These are phyloP conservation scores for Cabera pusaria DNA, from an alignment of 2,888 invertebrate species.

Conservation along the genomic window DNA sequence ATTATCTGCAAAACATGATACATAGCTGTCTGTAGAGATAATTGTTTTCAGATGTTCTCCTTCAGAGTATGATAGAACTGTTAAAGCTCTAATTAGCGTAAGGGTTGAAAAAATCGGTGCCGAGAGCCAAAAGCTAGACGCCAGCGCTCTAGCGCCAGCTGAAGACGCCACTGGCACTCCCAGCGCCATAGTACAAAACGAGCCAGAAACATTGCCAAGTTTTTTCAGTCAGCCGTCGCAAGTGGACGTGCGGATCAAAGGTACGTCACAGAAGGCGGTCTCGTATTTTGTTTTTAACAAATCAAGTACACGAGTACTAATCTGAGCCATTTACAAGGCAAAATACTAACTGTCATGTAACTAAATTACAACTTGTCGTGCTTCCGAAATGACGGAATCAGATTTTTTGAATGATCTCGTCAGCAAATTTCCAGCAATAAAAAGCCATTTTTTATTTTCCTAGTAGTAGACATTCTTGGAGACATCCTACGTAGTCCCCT, in stretches of 20 bases:
- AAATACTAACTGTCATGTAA: slow-evolving; percentile 8
- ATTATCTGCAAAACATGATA: too few relatives aligned
- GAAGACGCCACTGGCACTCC: slow-evolving; percentile 50
- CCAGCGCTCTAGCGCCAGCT: slow-evolving; percentile 41
- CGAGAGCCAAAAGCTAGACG: slow-evolving; percentile 19
- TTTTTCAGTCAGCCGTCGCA: slow-evolving; percentile 54
- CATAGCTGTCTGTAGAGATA: too few relatives aligned
- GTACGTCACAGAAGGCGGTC: slow-evolving; percentile 45
- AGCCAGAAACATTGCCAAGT: slow-evolving; percentile 63
- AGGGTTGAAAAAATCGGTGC: slow-evolving; percentile 13
- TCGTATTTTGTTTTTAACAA: slow-evolving; percentile 18
- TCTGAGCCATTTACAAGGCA: slow-evolving; percentile 16
- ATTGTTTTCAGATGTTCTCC: too few relatives aligned
- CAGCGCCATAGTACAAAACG: slow-evolving; percentile 62
- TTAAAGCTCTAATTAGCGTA: slow-evolving; percentile 9
- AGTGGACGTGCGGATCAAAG: slow-evolving; percentile 50
- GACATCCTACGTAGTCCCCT: too few relatives aligned
- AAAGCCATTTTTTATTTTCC: too few relatives aligned
- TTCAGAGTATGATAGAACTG: too few relatives aligned
- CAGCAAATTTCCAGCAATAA: too few relatives aligned
- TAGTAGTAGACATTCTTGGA: too few relatives aligned
- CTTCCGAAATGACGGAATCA: too few relatives aligned
- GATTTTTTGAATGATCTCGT: too few relatives aligned
- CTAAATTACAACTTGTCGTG: slow-evolving; percentile 5
- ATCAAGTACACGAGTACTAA: slow-evolving; percentile 24